These are phyloP conservation scores for Sorex fumeus DNA, from an alignment of 2,113 vertebrate species.

Conservation along the genomic window DNA sequence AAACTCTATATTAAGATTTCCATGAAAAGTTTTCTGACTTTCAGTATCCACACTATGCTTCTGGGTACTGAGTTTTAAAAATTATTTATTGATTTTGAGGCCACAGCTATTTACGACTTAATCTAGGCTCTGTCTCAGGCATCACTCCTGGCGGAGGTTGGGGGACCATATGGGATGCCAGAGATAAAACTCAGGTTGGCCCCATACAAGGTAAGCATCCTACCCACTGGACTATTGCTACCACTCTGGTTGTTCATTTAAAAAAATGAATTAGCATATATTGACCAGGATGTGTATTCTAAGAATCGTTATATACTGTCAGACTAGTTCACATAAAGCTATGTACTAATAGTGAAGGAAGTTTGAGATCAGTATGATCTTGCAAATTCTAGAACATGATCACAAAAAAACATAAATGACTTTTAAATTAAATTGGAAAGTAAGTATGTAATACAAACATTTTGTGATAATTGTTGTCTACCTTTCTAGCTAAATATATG, in stretches of 20 bases:
- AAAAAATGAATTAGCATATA: background rate
- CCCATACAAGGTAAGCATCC: too few species aligned
- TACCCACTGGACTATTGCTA: too few species aligned
- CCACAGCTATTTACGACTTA: too few species aligned
- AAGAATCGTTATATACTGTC: background rate
- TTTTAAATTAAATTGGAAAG: constrained; percentile 49
- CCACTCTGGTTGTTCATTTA: too few species aligned
- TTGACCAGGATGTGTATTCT: background rate
- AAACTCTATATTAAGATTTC: background rate
- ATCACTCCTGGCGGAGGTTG: too few species aligned
- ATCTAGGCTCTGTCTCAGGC: too few species aligned
- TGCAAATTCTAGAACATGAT: constrained; percentile 30
- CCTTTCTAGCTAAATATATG: constrained; percentile 40
- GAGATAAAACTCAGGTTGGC: too few species aligned
- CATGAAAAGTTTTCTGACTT: background rate
- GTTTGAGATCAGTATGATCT: background rate
- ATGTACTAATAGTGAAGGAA: background rate
- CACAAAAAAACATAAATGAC: background rate
- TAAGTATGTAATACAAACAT: constrained; percentile 2
- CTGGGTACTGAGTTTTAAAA: too few species aligned
- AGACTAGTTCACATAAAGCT: constrained; percentile 25
- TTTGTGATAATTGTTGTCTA: constrained; percentile 12
- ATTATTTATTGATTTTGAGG: too few species aligned
- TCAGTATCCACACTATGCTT: too few species aligned
- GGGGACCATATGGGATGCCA: too few species aligned